phyloP scores from a whole-genome alignment of 1,140 invertebrate genomes.

The Tetraneura akinire region DNA sequence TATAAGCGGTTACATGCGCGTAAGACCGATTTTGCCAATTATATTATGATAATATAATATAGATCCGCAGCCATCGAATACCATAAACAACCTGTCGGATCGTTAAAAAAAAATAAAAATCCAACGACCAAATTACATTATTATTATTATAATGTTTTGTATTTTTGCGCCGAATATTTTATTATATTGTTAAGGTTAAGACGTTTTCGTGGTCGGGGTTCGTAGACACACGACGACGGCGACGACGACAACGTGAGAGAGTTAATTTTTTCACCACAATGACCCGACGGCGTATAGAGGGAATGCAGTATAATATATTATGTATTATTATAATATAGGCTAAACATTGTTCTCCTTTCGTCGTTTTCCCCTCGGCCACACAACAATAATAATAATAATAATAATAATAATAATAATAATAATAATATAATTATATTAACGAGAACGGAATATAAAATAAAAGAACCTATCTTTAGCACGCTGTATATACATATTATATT shows the following conservation, averaged over 20 bases:
- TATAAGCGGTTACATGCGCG: neutral
- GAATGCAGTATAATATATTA: too few species aligned
- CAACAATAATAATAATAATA: conserved; percentile 11
- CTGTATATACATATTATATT: neutral
- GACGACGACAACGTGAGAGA: conserved; percentile 2
- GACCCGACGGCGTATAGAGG: conserved; percentile 19
- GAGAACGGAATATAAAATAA: conserved; percentile 16
- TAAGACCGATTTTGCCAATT: neutral
- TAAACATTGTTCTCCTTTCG: neutral
- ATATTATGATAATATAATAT: too few species aligned
- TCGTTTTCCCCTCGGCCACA: conserved; percentile 15
- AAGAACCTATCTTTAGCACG: neutral
- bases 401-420: conserved; percentile 24
- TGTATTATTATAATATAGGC: neutral
- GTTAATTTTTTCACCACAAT: conserved; percentile 30
- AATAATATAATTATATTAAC: conserved; percentile 22
- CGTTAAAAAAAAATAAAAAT: neutral
- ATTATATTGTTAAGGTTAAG: neutral
- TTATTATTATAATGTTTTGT: too few species aligned
- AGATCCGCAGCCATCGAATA: neutral
- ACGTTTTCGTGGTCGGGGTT: neutral
- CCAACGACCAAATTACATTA: neutral
- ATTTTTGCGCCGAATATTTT: neutral
- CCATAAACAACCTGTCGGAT: neutral
- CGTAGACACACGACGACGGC: neutral